Base-by-base conservation (phyloP, 2,797 vertebrate genomes). In the Arvicola amphibius region DNA sequence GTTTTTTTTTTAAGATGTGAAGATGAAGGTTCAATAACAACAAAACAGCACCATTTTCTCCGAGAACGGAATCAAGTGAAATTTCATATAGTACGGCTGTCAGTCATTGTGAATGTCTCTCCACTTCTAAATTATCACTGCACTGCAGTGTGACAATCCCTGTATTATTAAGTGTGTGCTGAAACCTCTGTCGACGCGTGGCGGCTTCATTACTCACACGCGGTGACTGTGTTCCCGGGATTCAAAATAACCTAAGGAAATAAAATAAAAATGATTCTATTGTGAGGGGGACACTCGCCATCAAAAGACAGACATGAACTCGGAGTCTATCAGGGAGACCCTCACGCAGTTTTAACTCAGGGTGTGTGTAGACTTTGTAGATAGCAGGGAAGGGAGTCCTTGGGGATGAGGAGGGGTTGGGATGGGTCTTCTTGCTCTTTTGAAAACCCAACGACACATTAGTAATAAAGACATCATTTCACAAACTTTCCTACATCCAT, bases 11-110 rank as follows among this genome's bases (percentile, higher is more conserved):
- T 53, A 0, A 71, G 84, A 61, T 51, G 21, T 78, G 59, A 48
- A 94, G 89, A 93, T 77, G 91, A 92, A 91, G 29, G 67, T 40
- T 56, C 13, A 48, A 25, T 87, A 83, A 46, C 78, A 85, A 80
- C 53, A 59, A 77, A 40, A 93, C 0, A 69, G 59, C 53, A 79
- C 43, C 29, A 7, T 86, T 88, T 89, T 53, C 89, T 77, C 29
- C 73, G 63, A 90, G 69, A 94, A 88, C 76, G 2, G 29, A 87
- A 79, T 34, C 81, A 92, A 92, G 32, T 59, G 83, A 87, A 74
- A 63, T 61, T 0, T 80, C 74, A 71, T 73, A 61, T 88, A 89
- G n/a, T 40, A n/a, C 11, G 40, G 23, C 37, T 71, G 12, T 51
- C 76, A 59, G n/a, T 90, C 80, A 43, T 32, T 61, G 37, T 34